phyloP scores from a whole-genome alignment of 1,140 invertebrate genomes.

The Calliopsis andreniformis region DNA sequence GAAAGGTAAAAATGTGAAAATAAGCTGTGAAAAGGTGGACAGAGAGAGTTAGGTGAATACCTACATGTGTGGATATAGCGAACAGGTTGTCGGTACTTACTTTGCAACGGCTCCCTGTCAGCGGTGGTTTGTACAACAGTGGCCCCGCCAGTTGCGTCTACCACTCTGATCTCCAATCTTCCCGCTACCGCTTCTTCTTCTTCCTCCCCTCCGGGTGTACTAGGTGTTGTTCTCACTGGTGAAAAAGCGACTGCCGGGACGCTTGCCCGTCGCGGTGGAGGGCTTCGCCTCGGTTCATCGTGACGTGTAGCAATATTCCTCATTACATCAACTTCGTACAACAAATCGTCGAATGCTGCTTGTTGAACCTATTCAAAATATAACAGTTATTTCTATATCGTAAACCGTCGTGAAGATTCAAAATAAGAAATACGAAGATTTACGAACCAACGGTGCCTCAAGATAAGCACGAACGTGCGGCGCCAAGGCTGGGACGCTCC shows the following conservation, averaged over 20 bases:
- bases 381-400: neutral
- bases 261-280: slow-evolving; percentile 70
- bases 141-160: slow-evolving; percentile 81
- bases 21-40: too few species aligned
- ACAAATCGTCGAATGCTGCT: slow-evolving; percentile 91
- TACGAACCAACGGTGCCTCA: slow-evolving; percentile 83
- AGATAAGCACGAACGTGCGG: slow-evolving; percentile 81
- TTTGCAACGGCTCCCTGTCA: slow-evolving; percentile 78
- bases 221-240: slow-evolving; percentile 53
- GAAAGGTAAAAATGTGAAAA: too few species aligned
- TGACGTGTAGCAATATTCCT: slow-evolving; percentile 86
- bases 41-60: too few species aligned
- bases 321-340: slow-evolving; percentile 92
- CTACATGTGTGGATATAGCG: too few species aligned
- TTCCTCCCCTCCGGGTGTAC: slow-evolving; percentile 73
- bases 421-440: neutral
- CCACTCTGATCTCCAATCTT: slow-evolving; percentile 90
- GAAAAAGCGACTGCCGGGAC: slow-evolving; percentile 73
- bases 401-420: too few species aligned
- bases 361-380: slow-evolving; percentile 85
- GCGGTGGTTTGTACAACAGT: slow-evolving; percentile 80
- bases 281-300: slow-evolving; percentile 66
- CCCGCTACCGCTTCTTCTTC: slow-evolving; percentile 86
- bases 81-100: slow-evolving; percentile 57
- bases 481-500: slow-evolving; percentile 87